Base-by-base conservation (phyloP, 2,888 invertebrate genomes). In the Itoplectis maculator region DNA sequence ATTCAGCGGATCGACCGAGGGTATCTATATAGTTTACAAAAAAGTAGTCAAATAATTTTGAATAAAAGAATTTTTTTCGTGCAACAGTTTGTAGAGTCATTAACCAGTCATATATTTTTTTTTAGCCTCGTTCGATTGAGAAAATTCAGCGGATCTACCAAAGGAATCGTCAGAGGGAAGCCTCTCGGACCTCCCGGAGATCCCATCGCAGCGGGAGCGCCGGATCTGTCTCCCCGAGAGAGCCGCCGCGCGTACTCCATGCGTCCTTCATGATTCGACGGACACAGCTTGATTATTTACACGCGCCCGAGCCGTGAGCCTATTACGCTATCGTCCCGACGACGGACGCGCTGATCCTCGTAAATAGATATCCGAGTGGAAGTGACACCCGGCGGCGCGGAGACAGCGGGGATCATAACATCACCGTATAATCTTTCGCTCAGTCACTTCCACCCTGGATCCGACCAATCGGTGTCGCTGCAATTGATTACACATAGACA, bases 271-370 rank as follows among this genome's bases (percentile, higher is more conserved):
- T 66, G 54, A 77, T 68, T 73, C 73, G 77, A 77, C 66, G 72
- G 72, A 73, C 72, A 73, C 72, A 73, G 72, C 72, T 73, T 73
- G 59, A 73, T 73, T 73, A 73, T 73, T 78, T 82, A 65, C 75
- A 75, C 79, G 73, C 81, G 79, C 75, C 66, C 70, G 66, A 80
- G n/a, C 76, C 68, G 61, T 73, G 37, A 73, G 45, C n/a, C 59
- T 61, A 35, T 49, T 37, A 68, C 49, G 35, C 35, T 47, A 47
- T 72, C 72, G 18, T 47, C 61, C 45, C n/a, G 47, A 49, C 61
- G 18, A 47, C 72, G 72, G 72, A 73, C 59, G 72, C 61, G 61
- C 49, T 45, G 61, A 47, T 45, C 47, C 59, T 73, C 35, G 37
- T 61, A 61, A 73, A 61, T 73, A 59, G 59, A 73, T 61, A 61